Evolutionary conservation across 1,140 invertebrate genomes (phyloP).

Genomic region (Helicoverpa armigera): DNA sequence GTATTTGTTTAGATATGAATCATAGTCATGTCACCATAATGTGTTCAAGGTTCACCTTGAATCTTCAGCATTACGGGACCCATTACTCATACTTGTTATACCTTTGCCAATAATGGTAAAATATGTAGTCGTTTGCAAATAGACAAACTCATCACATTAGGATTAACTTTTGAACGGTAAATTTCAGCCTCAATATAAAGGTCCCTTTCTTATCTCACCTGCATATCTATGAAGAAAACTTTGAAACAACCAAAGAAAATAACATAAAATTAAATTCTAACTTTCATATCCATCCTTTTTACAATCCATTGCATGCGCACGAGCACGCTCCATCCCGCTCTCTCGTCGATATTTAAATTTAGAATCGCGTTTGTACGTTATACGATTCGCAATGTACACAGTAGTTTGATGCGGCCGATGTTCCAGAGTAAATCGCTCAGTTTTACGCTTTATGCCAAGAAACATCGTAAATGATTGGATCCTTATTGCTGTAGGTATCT

Average conservation of each 20-base stretch:
- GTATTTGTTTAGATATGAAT: background rate
- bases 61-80: too few relatives aligned
- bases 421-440: slow-evolving; percentile 1
- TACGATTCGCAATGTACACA: slow-evolving; percentile 70
- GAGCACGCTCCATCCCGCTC: slow-evolving; percentile 69
- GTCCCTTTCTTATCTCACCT: too few relatives aligned
- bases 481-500: background rate
- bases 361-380: slow-evolving; percentile 74
- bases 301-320: slow-evolving; percentile 52
- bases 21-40: background rate
- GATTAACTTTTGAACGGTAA: too few relatives aligned
- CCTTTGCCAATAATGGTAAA: too few relatives aligned
- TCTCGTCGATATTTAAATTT: slow-evolving; percentile 81
- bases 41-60: background rate
- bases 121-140: too few relatives aligned
- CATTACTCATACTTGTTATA: too few relatives aligned
- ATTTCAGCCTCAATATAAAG: too few relatives aligned
- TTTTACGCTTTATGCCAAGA: background rate
- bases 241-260: too few relatives aligned
- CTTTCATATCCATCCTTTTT: slow-evolving; percentile 25
- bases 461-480: background rate
- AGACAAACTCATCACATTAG: too few relatives aligned
- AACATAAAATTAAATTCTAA: background rate
- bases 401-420: slow-evolving; percentile 56
- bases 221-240: background rate